phyloP scores from a whole-genome alignment of 2,113 vertebrate genomes.

The Nipponia nippon region DNA sequence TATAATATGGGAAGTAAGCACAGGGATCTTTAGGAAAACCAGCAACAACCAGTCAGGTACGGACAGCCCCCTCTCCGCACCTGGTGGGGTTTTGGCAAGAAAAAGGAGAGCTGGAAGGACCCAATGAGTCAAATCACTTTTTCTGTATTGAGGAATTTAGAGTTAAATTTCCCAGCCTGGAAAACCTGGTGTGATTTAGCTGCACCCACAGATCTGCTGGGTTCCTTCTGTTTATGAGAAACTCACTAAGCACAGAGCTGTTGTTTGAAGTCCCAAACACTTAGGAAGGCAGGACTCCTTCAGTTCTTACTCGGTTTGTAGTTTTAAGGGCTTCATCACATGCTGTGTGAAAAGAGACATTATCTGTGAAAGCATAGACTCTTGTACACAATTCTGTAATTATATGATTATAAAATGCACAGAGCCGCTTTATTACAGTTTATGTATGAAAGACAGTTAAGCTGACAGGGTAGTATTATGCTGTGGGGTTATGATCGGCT shows the following conservation, averaged over 20 bases:
- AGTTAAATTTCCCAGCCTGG: not conserved
- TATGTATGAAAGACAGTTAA: not conserved
- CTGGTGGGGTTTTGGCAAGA: not conserved
- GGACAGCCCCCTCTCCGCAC: not conserved
- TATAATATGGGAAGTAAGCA: not conserved
- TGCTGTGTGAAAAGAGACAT: not conserved
- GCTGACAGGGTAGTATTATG: not conserved
- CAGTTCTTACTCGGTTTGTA: not conserved
- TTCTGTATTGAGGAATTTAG: not conserved
- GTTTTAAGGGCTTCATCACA: not conserved
- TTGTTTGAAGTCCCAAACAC: not conserved
- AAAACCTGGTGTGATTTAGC: not conserved
- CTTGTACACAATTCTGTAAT: not conserved
- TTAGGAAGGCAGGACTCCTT: not conserved
- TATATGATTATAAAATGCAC: not conserved
- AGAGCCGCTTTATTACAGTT: not conserved
- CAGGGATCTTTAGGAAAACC: not conserved
- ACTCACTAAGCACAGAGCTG: not conserved
- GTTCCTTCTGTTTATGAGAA: not conserved
- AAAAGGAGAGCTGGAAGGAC: not conserved
- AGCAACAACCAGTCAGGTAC: not conserved
- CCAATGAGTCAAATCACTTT: not conserved
- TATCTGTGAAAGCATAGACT: not conserved
- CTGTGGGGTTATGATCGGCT: not conserved
- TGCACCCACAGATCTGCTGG: not conserved